Conservation (phyloP, 2,113 vertebrate species). For the Cebus imitator region DNA sequence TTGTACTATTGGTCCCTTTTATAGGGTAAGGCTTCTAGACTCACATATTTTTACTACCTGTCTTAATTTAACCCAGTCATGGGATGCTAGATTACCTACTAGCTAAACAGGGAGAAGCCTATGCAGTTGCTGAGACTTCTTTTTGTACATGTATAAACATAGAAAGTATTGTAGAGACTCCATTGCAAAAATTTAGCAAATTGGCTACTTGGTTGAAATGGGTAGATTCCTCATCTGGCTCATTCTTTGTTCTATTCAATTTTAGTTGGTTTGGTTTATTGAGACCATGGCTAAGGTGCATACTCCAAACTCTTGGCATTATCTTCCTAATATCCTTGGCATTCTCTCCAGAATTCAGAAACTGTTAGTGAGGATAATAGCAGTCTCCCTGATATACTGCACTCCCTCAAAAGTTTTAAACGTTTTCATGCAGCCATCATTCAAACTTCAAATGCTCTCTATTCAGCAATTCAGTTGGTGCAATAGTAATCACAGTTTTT, state of each 20-base stretch:
- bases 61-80: background rate
- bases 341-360: too few species aligned
- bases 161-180: background rate
- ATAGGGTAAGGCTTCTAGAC: background rate
- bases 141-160: background rate
- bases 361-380: background rate
- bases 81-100: background rate
- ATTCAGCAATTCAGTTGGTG: too few species aligned
- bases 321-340: too few species aligned
- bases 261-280: background rate
- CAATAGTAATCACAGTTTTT: too few species aligned
- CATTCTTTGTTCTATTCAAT: background rate
- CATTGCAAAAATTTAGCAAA: background rate
- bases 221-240: background rate
- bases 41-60: background rate
- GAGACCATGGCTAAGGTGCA: background rate
- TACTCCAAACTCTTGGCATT: background rate
- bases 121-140: background rate
- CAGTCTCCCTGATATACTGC: background rate
- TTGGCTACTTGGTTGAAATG: background rate
- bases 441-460: background rate
- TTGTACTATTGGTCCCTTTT: background rate
- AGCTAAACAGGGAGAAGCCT: background rate
- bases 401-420: background rate
- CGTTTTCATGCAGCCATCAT: background rate